phyloP scores from a whole-genome alignment of 2,888 invertebrate genomes.

The Caenorhabditis angaria region DNA sequence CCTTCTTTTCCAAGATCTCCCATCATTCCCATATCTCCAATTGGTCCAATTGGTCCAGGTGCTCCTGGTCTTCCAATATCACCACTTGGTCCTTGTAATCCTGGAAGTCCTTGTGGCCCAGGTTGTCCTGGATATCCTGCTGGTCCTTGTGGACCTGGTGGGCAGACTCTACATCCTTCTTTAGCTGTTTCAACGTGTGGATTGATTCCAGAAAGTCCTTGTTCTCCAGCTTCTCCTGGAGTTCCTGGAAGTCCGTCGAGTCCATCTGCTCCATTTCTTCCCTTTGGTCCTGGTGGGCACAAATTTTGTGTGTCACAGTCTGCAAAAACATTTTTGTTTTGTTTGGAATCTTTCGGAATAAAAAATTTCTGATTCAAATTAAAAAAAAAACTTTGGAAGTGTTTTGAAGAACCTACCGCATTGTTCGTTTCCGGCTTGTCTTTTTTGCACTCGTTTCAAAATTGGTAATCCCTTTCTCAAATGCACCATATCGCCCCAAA shows the following conservation, averaged over 20 bases:
- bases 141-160: conserved; percentile 53
- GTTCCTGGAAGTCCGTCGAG: conserved; percentile 65
- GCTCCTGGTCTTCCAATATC: conserved; percentile 74
- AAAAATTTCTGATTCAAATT: background rate
- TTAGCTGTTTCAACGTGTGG: conserved; percentile 40
- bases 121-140: conserved; percentile 63
- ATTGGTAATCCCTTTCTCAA: conserved; percentile 34
- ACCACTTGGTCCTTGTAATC: conserved; percentile 72
- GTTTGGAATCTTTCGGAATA: too few relatives aligned
- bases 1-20: conserved; percentile 56
- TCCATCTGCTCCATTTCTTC: conserved; percentile 70
- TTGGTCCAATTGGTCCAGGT: conserved; percentile 49
- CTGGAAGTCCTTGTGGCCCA: conserved; percentile 68
- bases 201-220: conserved; percentile 47
- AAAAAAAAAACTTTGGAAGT: background rate
- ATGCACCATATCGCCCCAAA: conserved; percentile 52
- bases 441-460: conserved; percentile 39
- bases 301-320: conserved; percentile 48
- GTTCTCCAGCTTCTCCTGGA: conserved; percentile 53
- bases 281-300: conserved; percentile 57
- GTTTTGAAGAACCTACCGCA: conserved; percentile 21
- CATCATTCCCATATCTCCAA: conserved; percentile 72
- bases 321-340: conserved; percentile 14
- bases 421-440: conserved; percentile 40
- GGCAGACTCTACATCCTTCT: conserved; percentile 51